A percentile compares a stretch with the other conserved stretches of the same genome.
phyloP scores from a whole-genome alignment of 2,888 invertebrate species.

The Chymomyza amoena region DNA sequence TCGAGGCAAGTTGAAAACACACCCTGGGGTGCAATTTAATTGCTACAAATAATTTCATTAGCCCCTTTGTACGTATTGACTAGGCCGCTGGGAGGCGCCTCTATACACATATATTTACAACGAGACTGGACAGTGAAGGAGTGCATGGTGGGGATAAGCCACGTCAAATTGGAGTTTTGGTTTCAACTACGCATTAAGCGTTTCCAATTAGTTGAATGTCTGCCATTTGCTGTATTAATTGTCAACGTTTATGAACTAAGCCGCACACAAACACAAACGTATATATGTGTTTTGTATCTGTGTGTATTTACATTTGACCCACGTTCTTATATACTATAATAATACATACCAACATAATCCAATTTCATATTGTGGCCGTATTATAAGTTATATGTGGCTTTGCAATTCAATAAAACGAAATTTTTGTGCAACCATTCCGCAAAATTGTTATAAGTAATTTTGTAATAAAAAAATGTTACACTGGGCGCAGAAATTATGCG shows the following conservation, averaged over 20 bases:
- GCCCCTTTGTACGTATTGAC: slow-evolving; percentile 8
- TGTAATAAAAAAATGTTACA: not conserved
- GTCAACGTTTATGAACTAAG: slow-evolving; percentile 69
- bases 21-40: slow-evolving; percentile 58
- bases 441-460: not conserved
- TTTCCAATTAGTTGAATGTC: slow-evolving; percentile 68
- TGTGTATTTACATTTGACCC: not conserved
- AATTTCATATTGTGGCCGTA: not conserved
- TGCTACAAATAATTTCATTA: slow-evolving; percentile 66
- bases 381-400: not conserved
- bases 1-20: slow-evolving; percentile 33
- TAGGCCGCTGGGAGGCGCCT: not conserved
- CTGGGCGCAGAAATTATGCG: too few relatives aligned
- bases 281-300: slow-evolving; percentile 2
- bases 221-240: slow-evolving; percentile 65
- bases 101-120: not conserved
- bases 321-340: not conserved
- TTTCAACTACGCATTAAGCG: slow-evolving; percentile 58
- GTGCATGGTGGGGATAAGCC: not conserved
- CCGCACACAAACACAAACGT: slow-evolving; percentile 7
- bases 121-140: not conserved
- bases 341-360: not conserved
- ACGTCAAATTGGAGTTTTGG: slow-evolving; percentile 24
- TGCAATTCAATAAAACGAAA: not conserved
- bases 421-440: not conserved